Base-by-base conservation (phyloP, 2,797 vertebrate genomes). In the Cuculus canorus region DNA sequence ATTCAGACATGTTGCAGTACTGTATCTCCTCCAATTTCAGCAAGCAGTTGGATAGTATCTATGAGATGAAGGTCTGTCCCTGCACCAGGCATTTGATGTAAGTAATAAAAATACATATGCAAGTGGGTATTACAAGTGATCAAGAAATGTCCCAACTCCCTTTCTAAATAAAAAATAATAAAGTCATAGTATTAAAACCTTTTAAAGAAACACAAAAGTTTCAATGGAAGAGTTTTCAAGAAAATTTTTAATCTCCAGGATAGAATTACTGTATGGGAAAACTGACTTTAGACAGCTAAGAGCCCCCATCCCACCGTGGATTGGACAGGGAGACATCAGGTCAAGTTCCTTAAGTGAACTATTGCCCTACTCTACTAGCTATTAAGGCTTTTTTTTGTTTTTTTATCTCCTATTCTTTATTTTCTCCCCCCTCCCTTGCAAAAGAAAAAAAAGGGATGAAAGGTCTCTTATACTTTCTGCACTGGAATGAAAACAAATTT, bases 401-500 rank as follows among this genome's bases (percentile, higher is more conserved):
- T 35, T 45, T 5, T 52, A 72, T 88, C 35, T 65, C 37, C n/a
- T 76, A 72, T 90, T 92, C 52, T 90, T 87, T 81, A 71, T 91
- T 91, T 92, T 90, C 25, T 79, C 7, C 25, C 16, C 32, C 73
- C 35, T 69, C 23, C 21, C 52, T 76, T 70, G 11, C 53, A 93
- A 79, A 91, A 77, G 1, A 27, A 45, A 39, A 53, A 53, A 30
- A 53, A 70, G 30, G 27, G n/a, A 77, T 94, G 56, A 86, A 94
- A 93, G 70, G 82, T 76, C 82, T 92, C 80, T 57, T 95, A 86
- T 91, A 92, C 91, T 91, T 93, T 93, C 91, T 88, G 32, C 60
- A 35, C 30, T 97, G 95, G 92, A 96, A 96, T 76, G 88, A 97
- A 96, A 96, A 96, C 87, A 95, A 92, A 95, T 93, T 92, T 86